These are phyloP conservation scores for Oophaga sylvatica DNA, from an alignment of 2,797 vertebrate species.

Conservation along the genomic window DNA sequence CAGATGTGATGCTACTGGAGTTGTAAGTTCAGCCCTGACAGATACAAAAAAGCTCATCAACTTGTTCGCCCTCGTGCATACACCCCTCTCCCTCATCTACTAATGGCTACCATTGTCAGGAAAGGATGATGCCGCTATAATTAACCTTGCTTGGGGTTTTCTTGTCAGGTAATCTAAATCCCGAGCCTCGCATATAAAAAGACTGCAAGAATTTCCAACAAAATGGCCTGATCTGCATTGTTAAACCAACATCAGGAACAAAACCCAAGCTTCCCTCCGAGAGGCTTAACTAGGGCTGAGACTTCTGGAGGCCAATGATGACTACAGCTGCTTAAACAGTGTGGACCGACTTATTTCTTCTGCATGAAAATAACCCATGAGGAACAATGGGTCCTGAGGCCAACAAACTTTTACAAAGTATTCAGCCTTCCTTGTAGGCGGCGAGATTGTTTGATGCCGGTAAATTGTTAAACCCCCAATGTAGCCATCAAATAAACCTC, in stretches of 20 bases:
- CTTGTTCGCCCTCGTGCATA: not conserved
- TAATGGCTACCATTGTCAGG: slow-evolving; percentile 5
- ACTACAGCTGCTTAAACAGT: slow-evolving; percentile 82
- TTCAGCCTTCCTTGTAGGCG: slow-evolving; percentile 78
- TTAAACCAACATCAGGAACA: slow-evolving; percentile 33
- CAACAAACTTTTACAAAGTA: slow-evolving; percentile 74
- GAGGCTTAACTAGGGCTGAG: slow-evolving; percentile 18
- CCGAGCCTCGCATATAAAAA: slow-evolving; percentile 54
- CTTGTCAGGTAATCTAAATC: slow-evolving; percentile 32
- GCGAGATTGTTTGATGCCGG: slow-evolving; percentile 84
- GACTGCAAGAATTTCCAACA: slow-evolving; percentile 61
- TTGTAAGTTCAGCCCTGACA: not conserved
- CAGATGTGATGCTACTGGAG: not conserved
- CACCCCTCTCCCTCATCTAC: not conserved
- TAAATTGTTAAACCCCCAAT: slow-evolving; percentile 63
- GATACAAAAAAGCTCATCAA: not conserved
- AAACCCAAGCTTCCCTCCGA: not conserved
- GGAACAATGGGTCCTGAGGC: slow-evolving; percentile 44
- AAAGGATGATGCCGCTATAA: not conserved
- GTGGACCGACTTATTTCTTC: slow-evolving; percentile 68
- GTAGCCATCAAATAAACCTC: slow-evolving; percentile 75
- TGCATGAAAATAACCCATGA: slow-evolving; percentile 75
- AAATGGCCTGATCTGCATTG: slow-evolving; percentile 60
- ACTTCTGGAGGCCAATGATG: slow-evolving; percentile 56
- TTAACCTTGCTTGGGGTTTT: not conserved